These are phyloP conservation scores for Diuraphis noxia DNA, from an alignment of 1,140 invertebrate genomes.

Conservation along the genomic window DNA sequence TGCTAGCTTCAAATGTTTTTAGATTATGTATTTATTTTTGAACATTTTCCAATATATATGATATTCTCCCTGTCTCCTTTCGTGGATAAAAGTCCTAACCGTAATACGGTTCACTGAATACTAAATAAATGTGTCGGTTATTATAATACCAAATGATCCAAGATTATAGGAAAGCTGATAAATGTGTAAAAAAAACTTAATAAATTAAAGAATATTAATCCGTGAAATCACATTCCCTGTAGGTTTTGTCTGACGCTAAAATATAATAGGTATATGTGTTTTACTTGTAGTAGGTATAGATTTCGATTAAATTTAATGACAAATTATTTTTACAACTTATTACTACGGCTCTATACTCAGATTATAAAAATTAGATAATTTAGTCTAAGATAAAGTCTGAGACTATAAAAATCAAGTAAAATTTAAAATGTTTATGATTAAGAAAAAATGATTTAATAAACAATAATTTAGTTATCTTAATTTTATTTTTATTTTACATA, in stretches of 20 bases:
- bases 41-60: not conserved
- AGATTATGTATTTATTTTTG: not conserved
- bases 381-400: too few species aligned
- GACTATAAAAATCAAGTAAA: too few species aligned
- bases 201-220: not conserved
- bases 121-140: not conserved
- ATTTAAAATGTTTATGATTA: too few species aligned
- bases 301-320: not conserved
- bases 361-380: too few species aligned
- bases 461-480: not conserved
- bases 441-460: too few species aligned
- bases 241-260: not conserved
- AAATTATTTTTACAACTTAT: not conserved
- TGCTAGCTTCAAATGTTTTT: not conserved
- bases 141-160: not conserved
- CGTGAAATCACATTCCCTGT: not conserved
- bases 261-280: not conserved
- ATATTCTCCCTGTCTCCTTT: not conserved
- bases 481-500: not conserved
- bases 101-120: not conserved
- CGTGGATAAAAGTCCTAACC: not conserved
- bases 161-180: not conserved
- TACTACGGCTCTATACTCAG: not conserved
- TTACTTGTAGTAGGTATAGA: not conserved
- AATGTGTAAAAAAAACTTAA: not conserved